Percentiles rank a stretch among this genome's conserved stretches.
Evolutionary conservation across 2,113 vertebrate species (phyloP).

Genomic region (Heterotis niloticus): DNA sequence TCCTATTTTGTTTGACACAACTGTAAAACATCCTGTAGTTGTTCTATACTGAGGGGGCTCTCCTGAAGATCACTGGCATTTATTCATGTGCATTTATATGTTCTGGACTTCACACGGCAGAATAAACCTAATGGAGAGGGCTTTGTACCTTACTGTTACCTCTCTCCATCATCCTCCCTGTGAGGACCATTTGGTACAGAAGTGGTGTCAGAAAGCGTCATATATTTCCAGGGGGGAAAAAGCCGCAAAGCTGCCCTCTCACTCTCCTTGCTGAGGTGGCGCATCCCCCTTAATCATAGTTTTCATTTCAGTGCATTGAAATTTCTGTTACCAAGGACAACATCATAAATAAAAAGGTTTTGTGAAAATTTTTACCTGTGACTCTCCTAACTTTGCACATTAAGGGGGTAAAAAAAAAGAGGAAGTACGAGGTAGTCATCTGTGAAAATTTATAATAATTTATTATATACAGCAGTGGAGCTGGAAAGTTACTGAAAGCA

Average conservation of each 20-base stretch:
- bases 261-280: slow-evolving; percentile 75
- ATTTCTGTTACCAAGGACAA: slow-evolving; percentile 94
- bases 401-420: slow-evolving; percentile 67
- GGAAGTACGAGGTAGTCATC: slow-evolving; percentile 75
- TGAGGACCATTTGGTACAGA: slow-evolving; percentile 82
- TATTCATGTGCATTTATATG: slow-evolving; percentile 3
- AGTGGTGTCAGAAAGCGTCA: slow-evolving; percentile 83
- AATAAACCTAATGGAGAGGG: slow-evolving; percentile 11
- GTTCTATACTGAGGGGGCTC: no score
- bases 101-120: not conserved
- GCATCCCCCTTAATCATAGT: slow-evolving; percentile 90
- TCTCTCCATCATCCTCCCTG: slow-evolving; percentile 62
- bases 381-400: slow-evolving; percentile 77
- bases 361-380: slow-evolving; percentile 85
- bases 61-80: not conserved
- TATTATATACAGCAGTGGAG: slow-evolving; percentile 74
- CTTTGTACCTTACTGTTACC: slow-evolving; percentile 16
- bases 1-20: no score
- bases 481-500: slow-evolving; percentile 77
- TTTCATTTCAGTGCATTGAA: slow-evolving; percentile 96
- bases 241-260: slow-evolving; percentile 79
- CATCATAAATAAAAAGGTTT: slow-evolving; percentile 92
- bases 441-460: slow-evolving; percentile 94
- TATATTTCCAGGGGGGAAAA: slow-evolving; percentile 74
- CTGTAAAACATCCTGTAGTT: no score